Base-by-base conservation (phyloP, 2,888 invertebrate species). In the Pseudococcus jackbeardsleyi region DNA sequence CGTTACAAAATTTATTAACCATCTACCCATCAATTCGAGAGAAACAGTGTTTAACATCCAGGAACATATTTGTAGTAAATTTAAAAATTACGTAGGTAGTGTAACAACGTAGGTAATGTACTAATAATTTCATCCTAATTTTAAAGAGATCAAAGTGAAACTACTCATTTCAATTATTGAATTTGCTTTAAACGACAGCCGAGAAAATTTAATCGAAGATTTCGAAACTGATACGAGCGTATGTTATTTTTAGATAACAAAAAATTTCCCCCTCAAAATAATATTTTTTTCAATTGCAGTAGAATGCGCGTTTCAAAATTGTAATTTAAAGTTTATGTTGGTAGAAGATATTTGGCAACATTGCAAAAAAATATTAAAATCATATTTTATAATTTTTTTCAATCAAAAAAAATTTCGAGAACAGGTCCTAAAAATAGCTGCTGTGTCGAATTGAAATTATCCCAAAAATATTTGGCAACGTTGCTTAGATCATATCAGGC, bases 101-200 rank as follows among this genome's bases (percentile, higher is more conserved):
- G 19, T 26, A 26, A 68, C 11, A 7, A 68, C 68, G 72, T 72
- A 84, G 46, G 15, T 9, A 46, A 84, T 2, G 46, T 84, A 84
- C 84, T 50, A 54, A 84, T 19, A 84, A 50, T 50, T 50, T 19
- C 54, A 22, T 84, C 22, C 72, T 72, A 72, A 72, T 72, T 72
- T 72, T 72, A 72, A 72, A 72, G 72, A 72, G 72, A 72, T 72
- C 72, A 72, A 72, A 33, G 72, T 72, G 72, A 72, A 72, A 72
- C 72, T 72, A 72, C 72, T 72, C 17, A 72, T 72, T 72, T 72
- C 72, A 72, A 72, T 72, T 72, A 72, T 72, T 72, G 72, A 72
- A 72, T 72, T 72, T 72, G 72, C 72, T 33, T 72, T 33, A 72
- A 72, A 72, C 19, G 39, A 72, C 72, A 33, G 72, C 19, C 72